These are phyloP conservation scores for Emydoidea blandingii DNA, from an alignment of 2,797 vertebrate genomes.

Conservation along the genomic window DNA sequence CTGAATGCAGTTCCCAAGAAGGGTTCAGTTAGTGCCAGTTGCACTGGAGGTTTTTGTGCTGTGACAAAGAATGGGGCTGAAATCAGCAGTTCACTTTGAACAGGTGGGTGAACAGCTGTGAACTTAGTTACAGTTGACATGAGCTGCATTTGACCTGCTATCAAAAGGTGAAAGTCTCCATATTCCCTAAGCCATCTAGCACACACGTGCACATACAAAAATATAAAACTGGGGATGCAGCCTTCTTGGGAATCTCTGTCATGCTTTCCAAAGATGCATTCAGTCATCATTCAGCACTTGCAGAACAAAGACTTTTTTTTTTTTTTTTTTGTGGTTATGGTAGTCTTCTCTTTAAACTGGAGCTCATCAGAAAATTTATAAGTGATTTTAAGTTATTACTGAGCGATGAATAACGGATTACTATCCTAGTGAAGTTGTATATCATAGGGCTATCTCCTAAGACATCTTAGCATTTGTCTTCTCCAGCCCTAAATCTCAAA, in stretches of 20 bases:
- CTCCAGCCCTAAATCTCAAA: rapidly evolving
- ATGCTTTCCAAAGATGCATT: background rate
- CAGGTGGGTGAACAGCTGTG: rapidly evolving
- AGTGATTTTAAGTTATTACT: background rate
- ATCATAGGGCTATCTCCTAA: background rate
- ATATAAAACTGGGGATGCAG: background rate
- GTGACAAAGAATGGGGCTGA: background rate
- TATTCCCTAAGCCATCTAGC: background rate
- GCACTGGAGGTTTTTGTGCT: background rate
- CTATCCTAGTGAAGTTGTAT: background rate
- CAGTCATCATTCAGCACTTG: background rate
- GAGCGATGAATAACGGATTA: background rate
- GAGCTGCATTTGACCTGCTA: background rate
- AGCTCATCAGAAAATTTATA: rapidly evolving
- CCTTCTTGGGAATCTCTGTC: rapidly evolving
- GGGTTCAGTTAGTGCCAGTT: background rate
- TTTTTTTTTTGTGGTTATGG: background rate
- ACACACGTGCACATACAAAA: background rate
- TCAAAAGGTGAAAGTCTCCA: background rate
- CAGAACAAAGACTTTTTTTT: background rate
- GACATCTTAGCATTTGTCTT: background rate
- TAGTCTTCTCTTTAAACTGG: background rate
- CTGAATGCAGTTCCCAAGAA: background rate
- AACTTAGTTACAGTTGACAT: background rate
- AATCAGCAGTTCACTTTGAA: background rate